Base-by-base conservation (phyloP, 1,140 invertebrate genomes). In the Leucophenga varia region DNA sequence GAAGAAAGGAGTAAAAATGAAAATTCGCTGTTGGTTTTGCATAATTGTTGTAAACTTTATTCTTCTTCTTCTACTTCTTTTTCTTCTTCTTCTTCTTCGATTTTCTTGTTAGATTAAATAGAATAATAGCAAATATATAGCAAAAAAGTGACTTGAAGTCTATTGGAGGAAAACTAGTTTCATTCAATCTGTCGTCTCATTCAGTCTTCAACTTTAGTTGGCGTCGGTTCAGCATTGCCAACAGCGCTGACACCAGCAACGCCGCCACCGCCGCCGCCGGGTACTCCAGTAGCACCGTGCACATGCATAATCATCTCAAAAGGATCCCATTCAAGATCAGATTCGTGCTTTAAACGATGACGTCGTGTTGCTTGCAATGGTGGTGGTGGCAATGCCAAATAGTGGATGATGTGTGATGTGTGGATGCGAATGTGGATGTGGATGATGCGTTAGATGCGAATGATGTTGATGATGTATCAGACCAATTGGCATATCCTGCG, bases 221-320 rank as follows among this genome's bases (percentile, higher is more conserved):
- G 69, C 14, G 69, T 59, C 6, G 64, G 54, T 38, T 72, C 69
- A 3, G 64, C 56, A 3, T 47, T 61, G 14, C 63, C 35, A 25
- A 72, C 69, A 3, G 64, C 56, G 2, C 44, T 61, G 14, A 59
- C 35, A 25, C 22, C 22, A 25, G 10, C 22, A 6, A 6, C 5
- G 22, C 22, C 22, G 20, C 45, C 64, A n/a, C n/a, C n/a, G n/a
- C n/a, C n/a, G n/a, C n/a, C n/a, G n/a, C n/a, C n/a, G n/a, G n/a
- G n/a, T n/a, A n/a, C n/a, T n/a, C n/a, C n/a, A n/a, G n/a, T n/a
- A n/a, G n/a, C n/a, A n/a, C n/a, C n/a, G 28, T 72, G 69, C 35
- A 72, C 69, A 32, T 72, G 69, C 2, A 72, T 48, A 28, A 72
- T 72, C 69, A 72, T 72, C 42, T 72, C 69, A 16, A 72, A 72